Evolutionary conservation across 2,113 vertebrate species (phyloP).

Genomic region (Petromus typicus): DNA sequence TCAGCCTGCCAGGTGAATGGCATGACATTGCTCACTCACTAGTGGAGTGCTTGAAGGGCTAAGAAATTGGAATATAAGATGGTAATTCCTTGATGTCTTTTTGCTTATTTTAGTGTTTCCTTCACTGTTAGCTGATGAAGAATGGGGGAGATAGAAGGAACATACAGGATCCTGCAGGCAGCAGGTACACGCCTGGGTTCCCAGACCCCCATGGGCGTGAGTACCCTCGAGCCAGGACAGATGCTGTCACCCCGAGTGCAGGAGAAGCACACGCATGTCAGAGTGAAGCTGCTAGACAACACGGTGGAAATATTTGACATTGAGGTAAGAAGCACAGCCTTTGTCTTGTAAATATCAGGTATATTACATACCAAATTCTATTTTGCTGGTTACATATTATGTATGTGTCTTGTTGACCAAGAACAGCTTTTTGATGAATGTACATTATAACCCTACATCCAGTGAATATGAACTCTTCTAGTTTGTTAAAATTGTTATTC

Average conservation of each 20-base stretch:
- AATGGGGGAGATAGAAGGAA: conserved; percentile 97
- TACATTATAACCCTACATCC: background rate
- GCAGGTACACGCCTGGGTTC: conserved; percentile 92
- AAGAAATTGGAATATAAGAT: too few relatives aligned
- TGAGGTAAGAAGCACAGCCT: conserved; percentile 88
- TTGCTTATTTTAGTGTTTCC: conserved; percentile 47
- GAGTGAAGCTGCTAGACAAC: conserved; percentile 93
- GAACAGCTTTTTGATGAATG: background rate
- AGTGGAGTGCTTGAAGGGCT: too few relatives aligned
- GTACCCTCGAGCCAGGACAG: conserved; percentile 94
- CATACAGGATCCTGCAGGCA: conserved; percentile 93
- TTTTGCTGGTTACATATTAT: background rate
- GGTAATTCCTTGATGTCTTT: background rate
- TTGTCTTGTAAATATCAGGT: background rate
- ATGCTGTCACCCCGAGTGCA: conserved; percentile 82
- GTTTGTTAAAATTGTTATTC: background rate
- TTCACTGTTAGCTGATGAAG: conserved; percentile 76
- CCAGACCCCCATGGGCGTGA: conserved; percentile 90
- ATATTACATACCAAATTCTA: background rate
- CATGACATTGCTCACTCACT: background rate
- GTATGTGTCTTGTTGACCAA: background rate
- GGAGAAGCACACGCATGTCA: conserved; percentile 86
- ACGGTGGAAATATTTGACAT: conserved; percentile 91
- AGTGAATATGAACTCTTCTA: background rate
- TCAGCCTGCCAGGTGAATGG: background rate